Conservation (phyloP, 2,113 vertebrate genomes). For the Rhynchomys soricoides region DNA sequence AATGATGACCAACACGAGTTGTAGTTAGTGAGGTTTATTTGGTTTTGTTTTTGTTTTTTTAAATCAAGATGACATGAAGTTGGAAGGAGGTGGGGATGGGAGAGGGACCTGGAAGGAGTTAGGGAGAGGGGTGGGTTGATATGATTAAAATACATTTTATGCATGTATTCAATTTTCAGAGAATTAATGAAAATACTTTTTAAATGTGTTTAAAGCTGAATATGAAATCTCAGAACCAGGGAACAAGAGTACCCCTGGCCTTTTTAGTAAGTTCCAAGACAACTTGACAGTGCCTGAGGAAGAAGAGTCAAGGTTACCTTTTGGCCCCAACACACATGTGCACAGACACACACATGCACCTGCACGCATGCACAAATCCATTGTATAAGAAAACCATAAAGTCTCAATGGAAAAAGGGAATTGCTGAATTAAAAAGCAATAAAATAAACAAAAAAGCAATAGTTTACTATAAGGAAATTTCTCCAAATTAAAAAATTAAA, state of each 20-base stretch:
- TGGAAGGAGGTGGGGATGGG: not conserved
- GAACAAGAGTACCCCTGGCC: not conserved
- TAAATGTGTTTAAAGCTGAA: not conserved
- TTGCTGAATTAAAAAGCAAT: constrained; percentile 7
- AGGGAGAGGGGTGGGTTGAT: too few relatives aligned
- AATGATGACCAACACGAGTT: not conserved
- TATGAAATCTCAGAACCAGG: not conserved
- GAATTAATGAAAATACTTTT: not conserved
- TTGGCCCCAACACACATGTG: not conserved
- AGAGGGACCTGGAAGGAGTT: not conserved
- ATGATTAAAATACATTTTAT: not conserved
- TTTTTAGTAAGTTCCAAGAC: not conserved
- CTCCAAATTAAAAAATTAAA: not conserved
- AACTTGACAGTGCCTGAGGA: not conserved
- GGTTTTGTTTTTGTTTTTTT: too few relatives aligned
- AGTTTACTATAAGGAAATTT: not conserved
- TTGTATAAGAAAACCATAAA: not conserved
- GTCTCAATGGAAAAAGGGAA: not conserved
- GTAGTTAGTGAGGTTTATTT: not conserved
- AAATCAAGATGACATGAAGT: not conserved
- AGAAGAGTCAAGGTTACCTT: not conserved
- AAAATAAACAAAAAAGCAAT: not conserved
- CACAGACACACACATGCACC: not conserved
- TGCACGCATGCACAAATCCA: not conserved
- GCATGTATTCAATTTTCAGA: not conserved